Evolutionary conservation across 1,140 invertebrate genomes (phyloP).

Genomic region (Latrodectus geometricus): DNA sequence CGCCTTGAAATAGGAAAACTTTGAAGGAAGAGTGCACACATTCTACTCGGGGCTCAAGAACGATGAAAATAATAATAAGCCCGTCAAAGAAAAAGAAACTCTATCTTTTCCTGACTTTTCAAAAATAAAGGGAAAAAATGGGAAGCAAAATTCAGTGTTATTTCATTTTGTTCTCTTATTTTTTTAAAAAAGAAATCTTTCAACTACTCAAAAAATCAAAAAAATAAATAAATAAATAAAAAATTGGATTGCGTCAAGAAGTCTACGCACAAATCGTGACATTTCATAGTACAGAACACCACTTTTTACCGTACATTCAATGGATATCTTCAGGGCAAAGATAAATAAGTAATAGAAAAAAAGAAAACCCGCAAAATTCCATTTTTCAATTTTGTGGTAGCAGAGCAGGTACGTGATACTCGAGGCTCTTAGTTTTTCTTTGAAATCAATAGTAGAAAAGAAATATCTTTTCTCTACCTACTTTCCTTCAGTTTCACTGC

Average conservation of each 20-base stretch:
- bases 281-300: conserved; percentile 13
- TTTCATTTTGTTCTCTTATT: background rate
- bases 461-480: background rate
- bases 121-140: no score
- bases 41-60: background rate
- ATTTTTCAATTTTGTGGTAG: conserved; percentile 52
- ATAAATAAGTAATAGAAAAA: conserved; percentile 37
- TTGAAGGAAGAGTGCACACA: background rate
- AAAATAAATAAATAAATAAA: background rate
- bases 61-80: background rate
- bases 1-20: conserved; percentile 1
- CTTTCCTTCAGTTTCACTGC: background rate
- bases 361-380: conserved; percentile 18
- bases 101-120: background rate
- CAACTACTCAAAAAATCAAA: background rate
- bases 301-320: background rate
- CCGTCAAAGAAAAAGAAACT: background rate
- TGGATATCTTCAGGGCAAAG: conserved; percentile 11
- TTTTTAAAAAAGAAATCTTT: background rate
- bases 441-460: conserved; percentile 16
- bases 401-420: conserved; percentile 7
- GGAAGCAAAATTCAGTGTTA: background rate
- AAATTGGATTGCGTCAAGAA: conserved; percentile 5
- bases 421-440: background rate
- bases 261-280: conserved; percentile 37